Percentiles rank a stretch among this genome's conserved stretches.
These are phyloP conservation scores for Trichonephila inaurata DNA, from an alignment of 1,140 invertebrate species.

Conservation along the genomic window DNA sequence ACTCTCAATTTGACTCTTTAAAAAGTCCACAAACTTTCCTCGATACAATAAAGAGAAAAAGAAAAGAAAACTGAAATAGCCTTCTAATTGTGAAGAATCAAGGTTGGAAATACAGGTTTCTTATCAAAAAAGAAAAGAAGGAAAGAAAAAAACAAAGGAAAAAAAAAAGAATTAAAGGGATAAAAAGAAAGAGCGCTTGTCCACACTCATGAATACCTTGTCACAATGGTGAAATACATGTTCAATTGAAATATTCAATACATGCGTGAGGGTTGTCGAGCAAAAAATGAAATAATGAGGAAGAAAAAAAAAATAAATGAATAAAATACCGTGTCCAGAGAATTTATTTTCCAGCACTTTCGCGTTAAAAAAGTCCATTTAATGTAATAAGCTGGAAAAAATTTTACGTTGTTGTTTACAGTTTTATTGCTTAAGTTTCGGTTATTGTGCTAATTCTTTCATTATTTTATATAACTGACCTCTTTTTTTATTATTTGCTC, in stretches of 20 bases:
- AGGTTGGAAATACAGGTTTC: not conserved
- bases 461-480: no score
- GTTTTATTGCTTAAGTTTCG: no score
- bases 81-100: not conserved
- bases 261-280: not conserved
- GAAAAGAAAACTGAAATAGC: not conserved
- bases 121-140: not conserved
- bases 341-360: no score
- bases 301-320: no score
- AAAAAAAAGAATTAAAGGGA: not conserved
- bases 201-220: not conserved
- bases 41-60: not conserved
- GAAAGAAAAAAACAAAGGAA: not conserved
- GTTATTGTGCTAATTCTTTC: no score
- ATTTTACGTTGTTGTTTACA: no score
- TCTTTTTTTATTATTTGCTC: no score
- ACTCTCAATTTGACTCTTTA: not conserved
- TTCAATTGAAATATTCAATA: not conserved
- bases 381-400: no score
- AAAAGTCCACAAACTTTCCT: not conserved
- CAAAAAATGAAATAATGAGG: not conserved
- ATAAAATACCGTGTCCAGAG: no score
- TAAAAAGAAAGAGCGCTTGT: not conserved
- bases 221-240: not conserved
- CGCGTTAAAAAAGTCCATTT: no score